Evolutionary conservation across 2,888 invertebrate species (phyloP), one percentile per base, ranked within the genome.

Genomic region (Mythimna loreyi): DNA sequence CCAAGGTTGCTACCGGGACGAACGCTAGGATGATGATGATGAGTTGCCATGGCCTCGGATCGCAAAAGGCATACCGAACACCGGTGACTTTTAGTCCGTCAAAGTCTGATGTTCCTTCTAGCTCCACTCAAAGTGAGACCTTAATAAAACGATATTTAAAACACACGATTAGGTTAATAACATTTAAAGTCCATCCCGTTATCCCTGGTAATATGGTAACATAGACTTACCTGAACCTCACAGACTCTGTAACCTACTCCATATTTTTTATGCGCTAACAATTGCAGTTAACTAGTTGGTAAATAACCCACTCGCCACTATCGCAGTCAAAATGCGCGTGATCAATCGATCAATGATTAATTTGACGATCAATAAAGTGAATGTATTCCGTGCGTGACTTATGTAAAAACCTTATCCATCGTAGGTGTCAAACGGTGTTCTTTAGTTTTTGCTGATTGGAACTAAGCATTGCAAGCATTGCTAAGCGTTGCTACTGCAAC

Each of bases 301-400:
- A 5, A 13, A 3, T 40, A 40, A 47, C 4, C 25, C 25, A 28
- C n/a, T 23, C n/a, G 30, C 55, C 25, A 1, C 28, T 25, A 47
- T 23, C 9, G 30, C 16, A 23, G 16, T 40, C 16, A 30, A 40
- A 43, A 21, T 40, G 21, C 25, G 45, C 69, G 40, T 69, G 57
- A 76, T 53, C 69, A 40, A 76, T 72, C 72, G 47, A 72, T 72
- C 77, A 68, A 49, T 47, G 76, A 59, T 76, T 53, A 76, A 55
- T 67, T 28, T 33, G 57, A 23, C 40, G 21, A 53, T 55, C 57
- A 68, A 47, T 58, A 58, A 49, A 58, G 21, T 25, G 57, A 69
- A 55, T 69, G 58, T 58, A 68, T 68, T 76, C 9, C 33, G 28
- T 16, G 21, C 69, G 72, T 72, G 77, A 72, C 76, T 59, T 72